Evolutionary conservation across 2,797 vertebrate genomes (phyloP), one percentile per base, ranked within the genome.

Genomic region (Eleutherodactylus coqui): DNA sequence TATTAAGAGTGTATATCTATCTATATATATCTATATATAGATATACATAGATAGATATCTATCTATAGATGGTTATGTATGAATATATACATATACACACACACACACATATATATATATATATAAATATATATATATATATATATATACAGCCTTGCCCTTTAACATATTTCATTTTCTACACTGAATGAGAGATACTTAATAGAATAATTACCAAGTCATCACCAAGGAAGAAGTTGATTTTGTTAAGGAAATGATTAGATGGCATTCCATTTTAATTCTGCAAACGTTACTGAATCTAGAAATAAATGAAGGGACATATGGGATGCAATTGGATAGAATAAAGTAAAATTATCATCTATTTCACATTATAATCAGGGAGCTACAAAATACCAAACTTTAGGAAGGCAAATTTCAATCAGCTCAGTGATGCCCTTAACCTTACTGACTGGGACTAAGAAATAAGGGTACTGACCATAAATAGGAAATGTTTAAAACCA

Each of bases 161-260:
- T 73, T 73, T 73, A 43, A 43, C 70, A 27, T 73, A n/a, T 45
- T 27, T 14, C 24, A 16, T 73, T 73, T 73, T 14, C 69, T 27
- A 45, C 38, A n/a, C 24, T 43, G 13, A 43, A 45, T 14, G 19
- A 43, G 41, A 27, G 27, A 43, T 27, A 17, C 38, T 73, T 73
- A 45, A 45, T 73, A n/a, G 24, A 73, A 73, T 73, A 73, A 73
- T 73, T 73, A 45, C 38, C 41, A 73, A 73, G 27, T 69, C 13
- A 43, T 73, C 38, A 45, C 41, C 24, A 73, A 73, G 41, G 13
- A 73, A 41, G 41, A 73, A 43, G 41, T 45, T 73, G 70, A 73
- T 73, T 73, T 43, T 27, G 41, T 73, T 73, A 73, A n/a, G 70
- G 70, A 73, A 73, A 73, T 73, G 27, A 73, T 73, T 45, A 45